Conservation (phyloP, 2,113 vertebrate genomes). For the Lutjanus erythropterus region DNA sequence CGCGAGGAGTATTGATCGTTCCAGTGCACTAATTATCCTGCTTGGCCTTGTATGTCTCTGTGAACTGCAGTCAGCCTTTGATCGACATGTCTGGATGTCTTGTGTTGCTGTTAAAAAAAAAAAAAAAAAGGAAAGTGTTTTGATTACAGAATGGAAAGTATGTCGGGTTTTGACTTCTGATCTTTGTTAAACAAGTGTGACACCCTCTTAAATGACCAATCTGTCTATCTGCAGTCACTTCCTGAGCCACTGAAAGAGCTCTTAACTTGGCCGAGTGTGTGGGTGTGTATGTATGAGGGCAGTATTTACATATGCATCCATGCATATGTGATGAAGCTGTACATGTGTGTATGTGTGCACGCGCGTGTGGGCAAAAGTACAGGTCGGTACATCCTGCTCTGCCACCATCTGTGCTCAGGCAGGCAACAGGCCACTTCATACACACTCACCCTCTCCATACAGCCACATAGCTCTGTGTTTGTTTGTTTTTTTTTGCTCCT, state of each 20-base stretch:
- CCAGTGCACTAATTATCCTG: constrained; percentile 75
- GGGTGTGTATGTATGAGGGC: constrained; percentile 43
- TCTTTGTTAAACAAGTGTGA: constrained; percentile 33
- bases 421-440: constrained; percentile 76
- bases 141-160: neutral
- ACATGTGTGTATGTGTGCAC: constrained; percentile 42
- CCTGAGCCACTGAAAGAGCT: constrained; percentile 33
- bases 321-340: constrained; percentile 52
- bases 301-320: constrained; percentile 59
- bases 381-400: constrained; percentile 80
- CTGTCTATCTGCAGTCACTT: constrained; percentile 18
- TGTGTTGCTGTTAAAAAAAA: neutral
- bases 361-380: constrained; percentile 69
- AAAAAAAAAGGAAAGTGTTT: constrained; percentile 15
- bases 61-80: constrained; percentile 64
- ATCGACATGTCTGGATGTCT: constrained; percentile 40
- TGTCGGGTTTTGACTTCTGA: constrained; percentile 25
- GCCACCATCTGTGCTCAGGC: constrained; percentile 86
- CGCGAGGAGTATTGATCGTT: constrained; percentile 71
- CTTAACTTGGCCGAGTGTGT: constrained; percentile 37
- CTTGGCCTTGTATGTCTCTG: constrained; percentile 72
- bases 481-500: constrained; percentile 7
- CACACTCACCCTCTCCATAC: constrained; percentile 59
- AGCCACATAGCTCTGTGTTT: constrained; percentile 45
- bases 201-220: constrained; percentile 24